phyloP scores from a whole-genome alignment of 2,797 vertebrate species.

The Siniperca undulata region DNA sequence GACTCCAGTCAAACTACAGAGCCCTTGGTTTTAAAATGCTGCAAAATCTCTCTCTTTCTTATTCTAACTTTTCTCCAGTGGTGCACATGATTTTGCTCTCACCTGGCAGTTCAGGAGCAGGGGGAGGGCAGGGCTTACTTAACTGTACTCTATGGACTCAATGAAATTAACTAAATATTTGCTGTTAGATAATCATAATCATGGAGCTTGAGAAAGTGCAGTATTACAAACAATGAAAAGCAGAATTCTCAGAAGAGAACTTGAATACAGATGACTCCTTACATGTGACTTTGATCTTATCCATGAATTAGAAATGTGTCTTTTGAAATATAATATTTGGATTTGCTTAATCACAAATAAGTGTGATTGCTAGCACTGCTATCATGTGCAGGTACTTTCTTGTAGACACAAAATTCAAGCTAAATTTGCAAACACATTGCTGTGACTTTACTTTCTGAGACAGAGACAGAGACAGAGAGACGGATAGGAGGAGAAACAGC shows the following conservation, averaged over 20 bases:
- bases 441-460: constrained; percentile 29
- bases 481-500: constrained; percentile 45
- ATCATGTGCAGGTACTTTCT: background rate
- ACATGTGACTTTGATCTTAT: constrained; percentile 2
- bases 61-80: constrained; percentile 22
- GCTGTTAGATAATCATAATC: constrained; percentile 4
- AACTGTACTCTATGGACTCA: background rate
- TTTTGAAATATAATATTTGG: constrained; percentile 8
- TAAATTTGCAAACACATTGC: background rate
- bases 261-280: background rate
- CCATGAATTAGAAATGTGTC: background rate
- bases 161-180: constrained; percentile 17
- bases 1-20: constrained; percentile 54
- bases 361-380: background rate
- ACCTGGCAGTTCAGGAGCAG: constrained; percentile 4
- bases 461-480: constrained; percentile 30
- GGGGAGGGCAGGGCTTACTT: background rate
- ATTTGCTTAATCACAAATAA: background rate
- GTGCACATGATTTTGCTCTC: constrained; percentile 13
- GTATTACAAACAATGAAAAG: background rate
- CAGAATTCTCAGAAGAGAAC: background rate
- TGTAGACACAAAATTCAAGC: background rate
- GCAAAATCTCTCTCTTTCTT: constrained; percentile 4
- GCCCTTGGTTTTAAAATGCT: constrained; percentile 10
- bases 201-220: background rate